Percentiles rank a stretch among this genome's conserved stretches.
phyloP scores from a whole-genome alignment of 2,888 invertebrate species.

The Drosophila mimica region DNA sequence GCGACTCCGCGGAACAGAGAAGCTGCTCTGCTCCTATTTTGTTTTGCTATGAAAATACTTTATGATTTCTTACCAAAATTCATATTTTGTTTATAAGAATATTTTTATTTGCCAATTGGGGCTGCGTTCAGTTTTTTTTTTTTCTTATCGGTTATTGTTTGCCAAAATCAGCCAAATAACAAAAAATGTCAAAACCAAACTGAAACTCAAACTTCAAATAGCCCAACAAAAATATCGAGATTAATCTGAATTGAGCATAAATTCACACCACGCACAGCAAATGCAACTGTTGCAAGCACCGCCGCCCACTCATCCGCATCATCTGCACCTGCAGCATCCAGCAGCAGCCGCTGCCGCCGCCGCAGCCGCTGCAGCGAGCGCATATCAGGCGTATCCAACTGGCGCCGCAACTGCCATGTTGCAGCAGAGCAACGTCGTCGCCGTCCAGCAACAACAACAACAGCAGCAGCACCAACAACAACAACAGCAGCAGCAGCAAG shows the following conservation, averaged over 20 bases:
- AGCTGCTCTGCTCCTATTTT: slow-evolving; percentile 8
- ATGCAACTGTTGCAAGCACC: slow-evolving; percentile 85
- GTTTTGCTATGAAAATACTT: not conserved
- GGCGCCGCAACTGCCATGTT: slow-evolving; percentile 62
- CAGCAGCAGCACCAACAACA: slow-evolving; percentile 69
- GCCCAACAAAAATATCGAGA: slow-evolving; percentile 46
- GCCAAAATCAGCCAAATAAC: slow-evolving; percentile 42
- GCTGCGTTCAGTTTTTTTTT: slow-evolving; percentile 14
- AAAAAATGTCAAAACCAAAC: slow-evolving; percentile 46
- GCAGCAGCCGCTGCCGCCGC: slow-evolving; percentile 63
- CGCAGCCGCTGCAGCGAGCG: slow-evolving; percentile 59
- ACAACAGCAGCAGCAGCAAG: slow-evolving; percentile 56
- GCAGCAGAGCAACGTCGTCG: slow-evolving; percentile 72
- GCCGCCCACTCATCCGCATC: slow-evolving; percentile 82
- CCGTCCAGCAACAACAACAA: slow-evolving; percentile 74
- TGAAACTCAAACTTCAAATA: slow-evolving; percentile 59
- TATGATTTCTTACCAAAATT: slow-evolving; percentile 34
- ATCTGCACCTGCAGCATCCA: slow-evolving; percentile 79
- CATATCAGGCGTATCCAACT: slow-evolving; percentile 69
- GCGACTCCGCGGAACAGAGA: slow-evolving; percentile 3
- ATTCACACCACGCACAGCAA: slow-evolving; percentile 83
- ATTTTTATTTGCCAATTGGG: slow-evolving; percentile 37
- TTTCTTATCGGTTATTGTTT: slow-evolving; percentile 31
- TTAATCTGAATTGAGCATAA: slow-evolving; percentile 77
- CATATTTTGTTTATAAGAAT: slow-evolving; percentile 15